Conservation (phyloP, 1,140 invertebrate species). For the Microplitis demolitor region DNA sequence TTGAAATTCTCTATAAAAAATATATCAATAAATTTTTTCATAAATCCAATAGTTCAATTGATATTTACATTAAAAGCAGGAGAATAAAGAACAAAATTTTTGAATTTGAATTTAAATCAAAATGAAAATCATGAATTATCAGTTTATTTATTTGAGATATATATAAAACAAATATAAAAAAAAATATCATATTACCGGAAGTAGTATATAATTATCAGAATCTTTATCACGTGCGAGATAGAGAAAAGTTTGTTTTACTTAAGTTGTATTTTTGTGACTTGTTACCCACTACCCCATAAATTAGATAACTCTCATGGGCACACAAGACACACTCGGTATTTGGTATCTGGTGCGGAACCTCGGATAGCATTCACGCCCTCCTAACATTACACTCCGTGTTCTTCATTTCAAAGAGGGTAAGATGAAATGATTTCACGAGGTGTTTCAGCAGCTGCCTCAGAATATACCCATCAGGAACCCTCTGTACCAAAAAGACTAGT, state of each 20-base stretch:
- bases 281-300: conserved; percentile 33
- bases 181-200: neutral
- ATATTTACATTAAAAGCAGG: too few species aligned
- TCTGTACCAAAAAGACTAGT: neutral
- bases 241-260: neutral
- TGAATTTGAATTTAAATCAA: too few species aligned
- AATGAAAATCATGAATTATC: too few species aligned
- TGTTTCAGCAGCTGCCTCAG: conserved; percentile 9
- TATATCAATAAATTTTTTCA: too few species aligned
- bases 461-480: neutral
- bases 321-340: conserved; percentile 5
- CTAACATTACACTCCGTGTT: conserved; percentile 3
- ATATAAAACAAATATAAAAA: neutral
- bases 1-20: too few species aligned
- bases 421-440: conserved; percentile 19
- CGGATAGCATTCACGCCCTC: conserved; percentile 18
- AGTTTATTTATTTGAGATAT: too few species aligned
- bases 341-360: conserved; percentile 24
- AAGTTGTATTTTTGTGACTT: conserved; percentile 23
- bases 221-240: conserved; percentile 4
- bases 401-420: conserved; percentile 21
- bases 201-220: neutral
- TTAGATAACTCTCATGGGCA: conserved; percentile 40
- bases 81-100: too few species aligned
- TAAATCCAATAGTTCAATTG: too few species aligned